A percentile compares a stretch with the other conserved stretches of the same genome.
Conservation (phyloP, 2,797 vertebrate species). For the Prunella strophiata region DNA sequence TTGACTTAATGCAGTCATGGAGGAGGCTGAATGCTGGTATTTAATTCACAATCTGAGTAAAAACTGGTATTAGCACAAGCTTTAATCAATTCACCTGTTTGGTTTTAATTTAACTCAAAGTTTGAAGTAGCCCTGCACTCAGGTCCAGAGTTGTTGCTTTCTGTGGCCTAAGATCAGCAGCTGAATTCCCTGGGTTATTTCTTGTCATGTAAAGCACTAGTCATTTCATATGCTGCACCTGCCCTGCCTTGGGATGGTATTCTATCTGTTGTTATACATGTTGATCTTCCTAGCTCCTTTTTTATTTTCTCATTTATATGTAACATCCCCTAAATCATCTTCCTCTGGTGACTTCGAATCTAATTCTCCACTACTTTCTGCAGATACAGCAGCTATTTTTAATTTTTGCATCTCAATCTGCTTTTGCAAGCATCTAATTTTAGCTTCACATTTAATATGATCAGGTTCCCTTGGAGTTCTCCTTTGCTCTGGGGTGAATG, state of each 20-base stretch:
- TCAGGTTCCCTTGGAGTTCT: constrained; percentile 6
- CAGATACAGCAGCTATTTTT: constrained; percentile 50
- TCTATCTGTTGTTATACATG: not conserved
- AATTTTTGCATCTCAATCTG: constrained; percentile 27
- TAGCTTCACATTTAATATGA: not conserved
- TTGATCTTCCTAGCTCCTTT: not conserved
- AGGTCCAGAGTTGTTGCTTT: not conserved
- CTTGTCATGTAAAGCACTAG: not conserved
- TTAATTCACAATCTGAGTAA: not conserved
- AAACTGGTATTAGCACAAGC: not conserved
- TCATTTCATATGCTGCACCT: not conserved
- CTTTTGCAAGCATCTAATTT: constrained; percentile 43
- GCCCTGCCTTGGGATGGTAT: not conserved
- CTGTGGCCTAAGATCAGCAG: not conserved
- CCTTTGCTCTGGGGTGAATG: not conserved
- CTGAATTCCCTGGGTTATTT: not conserved
- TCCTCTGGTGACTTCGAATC: constrained; percentile 18
- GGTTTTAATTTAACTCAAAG: not conserved
- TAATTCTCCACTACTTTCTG: constrained; percentile 25
- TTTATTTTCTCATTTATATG: not conserved
- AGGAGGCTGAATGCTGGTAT: not conserved
- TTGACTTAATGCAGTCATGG: not conserved
- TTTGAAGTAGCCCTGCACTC: not conserved
- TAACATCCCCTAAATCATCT: not conserved
- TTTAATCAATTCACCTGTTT: not conserved